Evolutionary conservation across 1,140 invertebrate genomes (phyloP).

Genomic region (Trachymyrmex cornetzi): DNA sequence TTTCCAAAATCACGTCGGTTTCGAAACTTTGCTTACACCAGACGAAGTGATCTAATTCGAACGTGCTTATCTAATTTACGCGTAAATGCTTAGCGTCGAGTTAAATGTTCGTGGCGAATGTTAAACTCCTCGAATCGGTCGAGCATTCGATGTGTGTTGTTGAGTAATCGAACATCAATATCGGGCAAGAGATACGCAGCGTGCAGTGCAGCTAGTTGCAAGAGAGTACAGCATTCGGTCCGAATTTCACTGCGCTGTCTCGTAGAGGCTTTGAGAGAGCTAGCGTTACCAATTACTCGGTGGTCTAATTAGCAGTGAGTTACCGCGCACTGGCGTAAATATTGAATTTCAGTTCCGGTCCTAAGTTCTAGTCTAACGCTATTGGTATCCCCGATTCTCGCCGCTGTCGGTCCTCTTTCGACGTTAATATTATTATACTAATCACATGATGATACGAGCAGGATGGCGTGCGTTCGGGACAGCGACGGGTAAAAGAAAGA

Average conservation of each 20-base stretch:
- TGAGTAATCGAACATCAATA: slow-evolving; percentile 50
- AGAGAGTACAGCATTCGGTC: slow-evolving; percentile 26
- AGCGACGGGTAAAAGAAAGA: background rate
- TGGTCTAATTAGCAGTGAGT: slow-evolving; percentile 71
- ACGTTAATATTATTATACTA: slow-evolving; percentile 70
- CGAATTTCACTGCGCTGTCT: slow-evolving; percentile 44
- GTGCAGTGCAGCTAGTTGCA: slow-evolving; percentile 11
- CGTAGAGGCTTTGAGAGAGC: slow-evolving; percentile 63
- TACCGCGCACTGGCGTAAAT: slow-evolving; percentile 70
- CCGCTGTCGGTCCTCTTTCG: slow-evolving; percentile 11
- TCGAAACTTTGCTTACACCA: background rate
- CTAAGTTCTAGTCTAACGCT: slow-evolving; percentile 73
- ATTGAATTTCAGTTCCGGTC: slow-evolving; percentile 70
- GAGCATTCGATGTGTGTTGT: slow-evolving; percentile 35
- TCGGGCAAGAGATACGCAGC: slow-evolving; percentile 17
- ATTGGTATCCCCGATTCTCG: slow-evolving; percentile 71
- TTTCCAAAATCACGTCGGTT: background rate
- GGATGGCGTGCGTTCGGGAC: background rate
- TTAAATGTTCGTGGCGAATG: slow-evolving; percentile 36
- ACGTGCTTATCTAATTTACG: background rate
- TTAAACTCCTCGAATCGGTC: slow-evolving; percentile 40
- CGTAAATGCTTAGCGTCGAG: background rate
- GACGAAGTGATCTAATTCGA: background rate
- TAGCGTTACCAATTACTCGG: slow-evolving; percentile 71
- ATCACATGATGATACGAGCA: slow-evolving; percentile 50